These are phyloP conservation scores for Dinomys branickii DNA, from an alignment of 2,113 vertebrate genomes.

Conservation along the genomic window DNA sequence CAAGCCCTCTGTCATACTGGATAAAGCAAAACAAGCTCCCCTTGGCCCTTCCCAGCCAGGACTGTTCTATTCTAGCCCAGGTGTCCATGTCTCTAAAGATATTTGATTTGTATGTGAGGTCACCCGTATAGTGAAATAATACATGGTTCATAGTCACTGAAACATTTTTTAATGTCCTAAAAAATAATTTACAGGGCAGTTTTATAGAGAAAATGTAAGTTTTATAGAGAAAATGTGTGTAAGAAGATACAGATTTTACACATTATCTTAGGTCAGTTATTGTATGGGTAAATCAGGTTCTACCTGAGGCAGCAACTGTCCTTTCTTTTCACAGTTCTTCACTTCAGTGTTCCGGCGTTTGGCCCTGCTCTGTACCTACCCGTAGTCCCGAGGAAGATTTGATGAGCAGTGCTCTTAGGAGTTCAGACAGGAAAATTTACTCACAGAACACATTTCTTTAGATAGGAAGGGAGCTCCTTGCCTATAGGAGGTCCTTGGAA, in stretches of 20 bases:
- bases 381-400: neutral
- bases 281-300: neutral
- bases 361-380: neutral
- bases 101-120: neutral
- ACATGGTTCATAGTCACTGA: neutral
- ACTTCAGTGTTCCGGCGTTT: neutral
- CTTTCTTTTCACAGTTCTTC: neutral
- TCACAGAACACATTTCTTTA: neutral
- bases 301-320: neutral
- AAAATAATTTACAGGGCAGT: neutral
- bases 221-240: neutral
- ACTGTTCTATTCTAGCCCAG: neutral
- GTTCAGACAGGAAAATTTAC: neutral
- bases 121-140: neutral
- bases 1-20: neutral
- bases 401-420: neutral
- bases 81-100: neutral
- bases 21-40: neutral
- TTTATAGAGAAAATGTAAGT: neutral
- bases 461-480: neutral
- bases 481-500: neutral
- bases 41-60: fast-evolving
- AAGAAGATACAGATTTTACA: neutral
- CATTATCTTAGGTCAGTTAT: neutral
- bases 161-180: neutral